A percentile compares a stretch with the other conserved stretches of the same genome.
These are phyloP conservation scores for Helicolenus hilgendorfi DNA, from an alignment of 2,797 vertebrate genomes.

Conservation along the genomic window DNA sequence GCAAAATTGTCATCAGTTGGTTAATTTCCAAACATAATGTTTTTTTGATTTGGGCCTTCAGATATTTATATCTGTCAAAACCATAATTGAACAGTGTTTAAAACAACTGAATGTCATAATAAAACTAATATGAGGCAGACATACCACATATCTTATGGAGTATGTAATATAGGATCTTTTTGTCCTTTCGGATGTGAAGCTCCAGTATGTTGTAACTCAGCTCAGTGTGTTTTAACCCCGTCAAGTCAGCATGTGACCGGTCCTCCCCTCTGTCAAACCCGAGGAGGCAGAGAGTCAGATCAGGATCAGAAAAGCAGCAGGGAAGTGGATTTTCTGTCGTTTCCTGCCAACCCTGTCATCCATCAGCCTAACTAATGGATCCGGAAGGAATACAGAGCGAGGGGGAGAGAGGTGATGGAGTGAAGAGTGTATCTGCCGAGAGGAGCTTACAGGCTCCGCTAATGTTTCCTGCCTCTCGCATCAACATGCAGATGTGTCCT, in stretches of 20 bases:
- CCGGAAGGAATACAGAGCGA: slow-evolving; percentile 38
- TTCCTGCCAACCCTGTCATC: slow-evolving; percentile 53
- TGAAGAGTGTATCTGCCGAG: neutral
- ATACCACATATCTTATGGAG: neutral
- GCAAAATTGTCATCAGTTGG: neutral
- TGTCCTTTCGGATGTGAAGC: neutral
- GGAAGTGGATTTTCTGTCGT: slow-evolving; percentile 63
- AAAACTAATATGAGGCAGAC: neutral
- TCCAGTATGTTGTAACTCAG: neutral
- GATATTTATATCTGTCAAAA: too few species aligned
- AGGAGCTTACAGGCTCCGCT: neutral
- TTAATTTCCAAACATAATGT: neutral
- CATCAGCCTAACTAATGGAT: slow-evolving; percentile 76
- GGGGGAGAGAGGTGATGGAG: slow-evolving; percentile 4
- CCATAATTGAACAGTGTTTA: too few species aligned
- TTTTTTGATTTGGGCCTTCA: neutral
- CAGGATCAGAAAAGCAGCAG: slow-evolving; percentile 47
- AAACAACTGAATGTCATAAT: neutral
- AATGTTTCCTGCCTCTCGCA: slow-evolving; percentile 29
- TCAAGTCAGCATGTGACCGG: slow-evolving; percentile 28
- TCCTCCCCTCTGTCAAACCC: slow-evolving; percentile 33
- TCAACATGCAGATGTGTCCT: slow-evolving; percentile 26
- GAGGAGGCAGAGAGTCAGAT: slow-evolving; percentile 28
- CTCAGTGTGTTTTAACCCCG: slow-evolving; percentile 1
- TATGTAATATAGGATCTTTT: neutral